phyloP scores from a whole-genome alignment of 1,140 invertebrate genomes.

The Alviniconcha marisindica region DNA sequence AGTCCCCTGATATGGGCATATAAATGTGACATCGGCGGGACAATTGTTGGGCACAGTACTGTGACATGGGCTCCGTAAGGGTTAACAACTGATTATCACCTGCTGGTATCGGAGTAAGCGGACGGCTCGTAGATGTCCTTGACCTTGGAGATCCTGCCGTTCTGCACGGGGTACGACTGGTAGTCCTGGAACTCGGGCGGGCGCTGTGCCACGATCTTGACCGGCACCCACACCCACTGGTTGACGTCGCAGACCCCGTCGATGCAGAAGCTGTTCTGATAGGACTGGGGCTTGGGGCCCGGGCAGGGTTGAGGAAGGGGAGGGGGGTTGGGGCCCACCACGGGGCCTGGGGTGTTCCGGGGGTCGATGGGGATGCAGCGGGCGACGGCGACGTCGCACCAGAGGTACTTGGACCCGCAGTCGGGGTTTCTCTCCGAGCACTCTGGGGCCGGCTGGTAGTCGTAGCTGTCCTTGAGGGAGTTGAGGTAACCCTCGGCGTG shows the following conservation, averaged over 20 bases:
- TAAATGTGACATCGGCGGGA: no score
- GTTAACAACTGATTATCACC: no score
- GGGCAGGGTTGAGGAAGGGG: conserved; percentile 16
- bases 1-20: no score
- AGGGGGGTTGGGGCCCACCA: neutral
- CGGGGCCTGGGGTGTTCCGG: neutral
- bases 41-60: no score
- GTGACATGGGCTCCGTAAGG: no score
- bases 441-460: conserved; percentile 61
- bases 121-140: conserved; percentile 61
- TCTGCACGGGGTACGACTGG: conserved; percentile 60
- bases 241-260: conserved; percentile 62
- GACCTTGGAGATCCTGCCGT: conserved; percentile 48
- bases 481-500: conserved; percentile 61
- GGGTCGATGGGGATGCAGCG: conserved; percentile 41
- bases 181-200: conserved; percentile 58
- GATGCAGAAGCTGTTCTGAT: conserved; percentile 65
- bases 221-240: conserved; percentile 66
- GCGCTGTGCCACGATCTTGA: conserved; percentile 60
- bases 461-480: conserved; percentile 57
- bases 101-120: conserved; percentile 34
- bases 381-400: conserved; percentile 13
- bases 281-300: conserved; percentile 35
- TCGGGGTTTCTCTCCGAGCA: conserved; percentile 54
- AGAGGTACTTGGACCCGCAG: conserved; percentile 60